These are phyloP conservation scores for Cariama cristata DNA, from an alignment of 2,113 vertebrate genomes.

Conservation along the genomic window DNA sequence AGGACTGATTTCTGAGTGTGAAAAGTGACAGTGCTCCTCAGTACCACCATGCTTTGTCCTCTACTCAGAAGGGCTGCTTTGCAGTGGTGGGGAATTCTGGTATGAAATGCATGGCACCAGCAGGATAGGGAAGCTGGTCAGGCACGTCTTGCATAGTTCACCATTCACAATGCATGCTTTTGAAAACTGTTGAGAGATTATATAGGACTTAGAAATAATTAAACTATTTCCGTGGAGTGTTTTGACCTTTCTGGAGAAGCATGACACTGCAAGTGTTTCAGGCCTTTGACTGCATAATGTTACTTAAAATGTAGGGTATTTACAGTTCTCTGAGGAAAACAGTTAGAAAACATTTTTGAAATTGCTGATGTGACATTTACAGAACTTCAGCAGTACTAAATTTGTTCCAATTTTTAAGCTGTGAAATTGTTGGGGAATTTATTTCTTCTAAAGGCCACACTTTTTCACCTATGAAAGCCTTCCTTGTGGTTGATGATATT, in stretches of 20 bases:
- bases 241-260: neutral
- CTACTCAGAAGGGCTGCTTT: neutral
- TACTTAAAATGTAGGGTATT: neutral
- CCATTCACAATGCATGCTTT: neutral
- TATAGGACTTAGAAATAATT: neutral
- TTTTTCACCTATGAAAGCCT: neutral
- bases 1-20: neutral
- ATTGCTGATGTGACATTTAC: neutral
- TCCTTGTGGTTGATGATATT: neutral
- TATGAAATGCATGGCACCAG: rapidly evolving
- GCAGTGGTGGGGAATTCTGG: neutral
- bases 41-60: neutral
- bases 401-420: neutral
- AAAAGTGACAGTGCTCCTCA: neutral
- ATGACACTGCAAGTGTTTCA: neutral
- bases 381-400: neutral
- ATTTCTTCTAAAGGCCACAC: neutral
- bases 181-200: neutral
- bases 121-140: neutral
- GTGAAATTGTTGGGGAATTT: neutral
- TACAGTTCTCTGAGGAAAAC: neutral
- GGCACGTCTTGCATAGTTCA: rapidly evolving
- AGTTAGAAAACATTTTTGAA: neutral
- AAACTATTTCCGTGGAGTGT: neutral
- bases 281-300: neutral